Evolutionary conservation across 2,888 invertebrate species (phyloP).

Genomic region (Stenichneumon culpator): DNA sequence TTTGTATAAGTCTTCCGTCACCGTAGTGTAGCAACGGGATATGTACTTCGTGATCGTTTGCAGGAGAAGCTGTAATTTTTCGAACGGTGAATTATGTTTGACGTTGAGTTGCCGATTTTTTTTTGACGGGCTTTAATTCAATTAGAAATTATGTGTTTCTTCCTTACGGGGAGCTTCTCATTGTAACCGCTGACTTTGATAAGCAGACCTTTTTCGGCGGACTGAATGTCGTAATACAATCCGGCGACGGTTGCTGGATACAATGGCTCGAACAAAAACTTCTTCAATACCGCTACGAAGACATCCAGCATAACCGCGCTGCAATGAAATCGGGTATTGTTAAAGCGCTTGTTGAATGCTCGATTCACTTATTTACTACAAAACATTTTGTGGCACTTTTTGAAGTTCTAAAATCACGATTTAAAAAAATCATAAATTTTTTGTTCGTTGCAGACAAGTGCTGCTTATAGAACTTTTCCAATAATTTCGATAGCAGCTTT

Average conservation of each 20-base stretch:
- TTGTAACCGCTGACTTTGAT: conserved; percentile 90
- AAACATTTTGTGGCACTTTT: no score
- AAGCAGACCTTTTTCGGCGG: conserved; percentile 89
- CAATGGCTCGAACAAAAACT: conserved; percentile 88
- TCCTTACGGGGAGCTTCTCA: conserved; percentile 89
- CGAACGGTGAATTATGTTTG: background rate
- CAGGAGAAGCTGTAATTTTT: conserved; percentile 1
- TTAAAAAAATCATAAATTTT: no score
- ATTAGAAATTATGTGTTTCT: background rate
- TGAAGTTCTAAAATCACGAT: no score
- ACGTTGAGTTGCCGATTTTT: background rate
- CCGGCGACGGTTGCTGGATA: conserved; percentile 91
- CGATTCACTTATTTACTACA: no score
- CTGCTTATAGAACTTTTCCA: no score
- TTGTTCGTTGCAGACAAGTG: no score
- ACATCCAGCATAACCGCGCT: conserved; percentile 88
- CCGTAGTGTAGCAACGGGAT: background rate
- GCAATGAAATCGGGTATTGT: conserved; percentile 69
- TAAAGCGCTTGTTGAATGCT: background rate
- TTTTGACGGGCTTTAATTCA: no score
- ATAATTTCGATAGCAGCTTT: no score
- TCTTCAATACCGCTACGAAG: conserved; percentile 87
- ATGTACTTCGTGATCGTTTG: conserved; percentile 10
- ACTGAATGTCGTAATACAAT: conserved; percentile 87
- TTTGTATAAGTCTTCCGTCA: conserved; percentile 9